These are phyloP conservation scores for Donacobius atricapilla DNA, from an alignment of 2,113 vertebrate species.

Conservation along the genomic window DNA sequence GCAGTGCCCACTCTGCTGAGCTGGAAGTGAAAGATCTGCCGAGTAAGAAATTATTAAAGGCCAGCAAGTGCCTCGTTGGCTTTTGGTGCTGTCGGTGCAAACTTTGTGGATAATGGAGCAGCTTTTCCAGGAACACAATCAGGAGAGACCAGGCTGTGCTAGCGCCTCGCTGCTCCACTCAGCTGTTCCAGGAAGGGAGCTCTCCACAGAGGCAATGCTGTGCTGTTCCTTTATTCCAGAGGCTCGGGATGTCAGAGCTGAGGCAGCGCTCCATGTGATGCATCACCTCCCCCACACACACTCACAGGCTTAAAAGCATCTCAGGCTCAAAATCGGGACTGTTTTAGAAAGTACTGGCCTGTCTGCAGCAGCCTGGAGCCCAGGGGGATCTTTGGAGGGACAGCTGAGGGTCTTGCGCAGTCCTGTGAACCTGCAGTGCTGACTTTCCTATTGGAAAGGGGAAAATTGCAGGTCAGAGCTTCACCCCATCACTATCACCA, in stretches of 20 bases:
- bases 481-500: not conserved
- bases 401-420: not conserved
- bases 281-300: not conserved
- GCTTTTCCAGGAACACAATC: conserved; percentile 75
- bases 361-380: not conserved
- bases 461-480: not conserved
- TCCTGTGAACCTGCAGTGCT: not conserved
- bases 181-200: conserved; percentile 46
- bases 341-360: not conserved
- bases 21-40: conserved; percentile 19
- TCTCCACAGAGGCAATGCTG: not conserved
- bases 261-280: conserved; percentile 1
- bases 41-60: conserved; percentile 46
- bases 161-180: not conserved
- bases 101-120: conserved; percentile 68
- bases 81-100: conserved; percentile 45
- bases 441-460: not conserved
- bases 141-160: conserved; percentile 32
- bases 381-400: not conserved
- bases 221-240: not conserved
- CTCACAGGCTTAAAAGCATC: not conserved
- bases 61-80: conserved; percentile 29
- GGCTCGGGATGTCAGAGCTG: not conserved
- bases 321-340: not conserved
- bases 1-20: conserved; percentile 5